These are phyloP conservation scores for Quadriops clusia DNA, from an alignment of 2,888 invertebrate genomes.

Conservation along the genomic window DNA sequence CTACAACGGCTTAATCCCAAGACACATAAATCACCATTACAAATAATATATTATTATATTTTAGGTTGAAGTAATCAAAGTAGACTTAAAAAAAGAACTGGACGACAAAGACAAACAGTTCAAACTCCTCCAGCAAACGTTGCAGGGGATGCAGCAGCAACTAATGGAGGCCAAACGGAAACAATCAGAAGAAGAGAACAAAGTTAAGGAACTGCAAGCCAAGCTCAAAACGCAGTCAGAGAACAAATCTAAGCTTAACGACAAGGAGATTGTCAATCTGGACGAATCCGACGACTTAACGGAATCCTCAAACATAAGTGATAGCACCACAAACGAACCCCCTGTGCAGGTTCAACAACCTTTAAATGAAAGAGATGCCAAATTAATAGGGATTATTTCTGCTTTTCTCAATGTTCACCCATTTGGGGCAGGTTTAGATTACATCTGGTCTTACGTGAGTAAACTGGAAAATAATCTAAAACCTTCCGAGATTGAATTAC, in stretches of 20 bases:
- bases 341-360: constrained; percentile 11
- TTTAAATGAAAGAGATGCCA: constrained; percentile 51
- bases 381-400: constrained; percentile 74
- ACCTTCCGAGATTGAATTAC: constrained; percentile 62
- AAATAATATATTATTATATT: too few species aligned
- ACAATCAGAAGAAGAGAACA: constrained; percentile 43
- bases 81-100: constrained; percentile 64
- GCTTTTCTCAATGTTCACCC: constrained; percentile 90
- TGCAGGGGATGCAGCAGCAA: constrained; percentile 50
- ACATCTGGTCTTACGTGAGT: constrained; percentile 83
- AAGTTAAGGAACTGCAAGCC: constrained; percentile 40
- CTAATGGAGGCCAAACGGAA: constrained; percentile 44
- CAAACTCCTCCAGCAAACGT: constrained; percentile 54
- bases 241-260: constrained; percentile 16
- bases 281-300: constrained; percentile 32
- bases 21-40: too few species aligned
- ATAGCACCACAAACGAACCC: constrained; percentile 27
- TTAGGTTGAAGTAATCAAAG: constrained; percentile 67
- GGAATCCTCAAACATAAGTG: constrained; percentile 21
- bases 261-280: constrained; percentile 39
- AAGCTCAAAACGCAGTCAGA: constrained; percentile 19
- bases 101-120: constrained; percentile 80
- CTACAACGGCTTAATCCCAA: too few species aligned
- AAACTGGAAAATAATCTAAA: constrained; percentile 61
- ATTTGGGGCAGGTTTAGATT: constrained; percentile 80